Conservation (phyloP, 2,113 vertebrate species). For the Zosterops borbonicus region DNA sequence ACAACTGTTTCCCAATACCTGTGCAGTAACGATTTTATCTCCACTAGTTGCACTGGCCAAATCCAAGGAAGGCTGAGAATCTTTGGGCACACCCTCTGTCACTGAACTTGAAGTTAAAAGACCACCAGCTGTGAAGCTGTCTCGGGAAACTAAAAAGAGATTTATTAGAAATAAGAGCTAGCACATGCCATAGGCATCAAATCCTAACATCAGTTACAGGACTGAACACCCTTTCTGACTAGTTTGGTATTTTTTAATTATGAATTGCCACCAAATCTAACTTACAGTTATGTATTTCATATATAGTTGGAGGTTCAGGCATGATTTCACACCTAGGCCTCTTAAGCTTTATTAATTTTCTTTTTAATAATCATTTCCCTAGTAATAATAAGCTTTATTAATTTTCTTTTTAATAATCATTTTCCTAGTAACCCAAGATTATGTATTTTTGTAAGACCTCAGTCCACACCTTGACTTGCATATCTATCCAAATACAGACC, state of each 20-base stretch:
- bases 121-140: constrained; percentile 76
- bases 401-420: background rate
- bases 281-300: background rate
- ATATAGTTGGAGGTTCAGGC: background rate
- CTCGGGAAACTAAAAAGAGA: constrained; percentile 72
- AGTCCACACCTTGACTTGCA: background rate
- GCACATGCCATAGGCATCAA: background rate
- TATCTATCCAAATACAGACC: background rate
- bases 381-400: background rate
- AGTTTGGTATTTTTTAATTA: background rate
- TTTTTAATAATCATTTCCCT: background rate
- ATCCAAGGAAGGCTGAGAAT: constrained; percentile 94
- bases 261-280: background rate
- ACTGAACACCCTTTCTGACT: background rate
- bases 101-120: constrained; percentile 84
- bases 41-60: constrained; percentile 96
- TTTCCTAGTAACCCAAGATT: background rate
- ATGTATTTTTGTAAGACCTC: background rate
- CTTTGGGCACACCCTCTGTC: constrained; percentile 83
- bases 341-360: background rate
- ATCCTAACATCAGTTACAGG: background rate
- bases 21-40: constrained; percentile 95
- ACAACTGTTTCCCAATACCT: constrained; percentile 66
- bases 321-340: background rate
- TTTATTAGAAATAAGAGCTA: background rate